A percentile compares a stretch with the other conserved stretches of the same genome.
Evolutionary conservation across 2,113 vertebrate genomes (phyloP).

Genomic region (Cyphomyrus discorhynchus): DNA sequence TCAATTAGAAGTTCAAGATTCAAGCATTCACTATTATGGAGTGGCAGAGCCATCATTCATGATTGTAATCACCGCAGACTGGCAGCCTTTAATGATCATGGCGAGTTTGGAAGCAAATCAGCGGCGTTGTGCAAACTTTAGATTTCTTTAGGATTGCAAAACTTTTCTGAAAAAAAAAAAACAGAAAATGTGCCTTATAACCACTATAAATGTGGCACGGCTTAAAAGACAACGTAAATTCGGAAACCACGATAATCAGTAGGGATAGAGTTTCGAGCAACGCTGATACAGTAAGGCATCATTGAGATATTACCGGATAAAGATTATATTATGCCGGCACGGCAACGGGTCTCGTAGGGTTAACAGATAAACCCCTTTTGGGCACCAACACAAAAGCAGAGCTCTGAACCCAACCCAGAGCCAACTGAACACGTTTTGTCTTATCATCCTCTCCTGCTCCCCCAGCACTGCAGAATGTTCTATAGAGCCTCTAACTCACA

Average conservation of each 20-base stretch:
- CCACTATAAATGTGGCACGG: background rate
- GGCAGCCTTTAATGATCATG: background rate
- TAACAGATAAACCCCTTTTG: background rate
- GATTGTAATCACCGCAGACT: background rate
- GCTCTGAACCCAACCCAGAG: background rate
- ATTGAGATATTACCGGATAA: slow-evolving; percentile 1
- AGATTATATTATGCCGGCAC: background rate
- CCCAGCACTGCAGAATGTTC: background rate
- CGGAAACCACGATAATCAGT: background rate
- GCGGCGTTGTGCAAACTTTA: background rate
- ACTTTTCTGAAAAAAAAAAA: background rate
- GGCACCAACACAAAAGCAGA: background rate
- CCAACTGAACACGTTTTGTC: background rate
- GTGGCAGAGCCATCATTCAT: background rate
- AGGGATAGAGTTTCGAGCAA: background rate
- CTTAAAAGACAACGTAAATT: background rate
- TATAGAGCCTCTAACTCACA: background rate
- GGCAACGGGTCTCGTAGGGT: background rate
- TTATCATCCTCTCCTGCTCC: background rate
- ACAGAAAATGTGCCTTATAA: background rate
- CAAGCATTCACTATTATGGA: background rate
- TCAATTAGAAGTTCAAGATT: background rate
- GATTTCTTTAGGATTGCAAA: background rate
- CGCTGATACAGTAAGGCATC: background rate
- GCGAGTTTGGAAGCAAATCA: background rate